Percentiles rank a stretch among this genome's conserved stretches.
These are phyloP conservation scores for Pelecanoides urinatrix DNA, from an alignment of 2,113 vertebrate species.

Conservation along the genomic window DNA sequence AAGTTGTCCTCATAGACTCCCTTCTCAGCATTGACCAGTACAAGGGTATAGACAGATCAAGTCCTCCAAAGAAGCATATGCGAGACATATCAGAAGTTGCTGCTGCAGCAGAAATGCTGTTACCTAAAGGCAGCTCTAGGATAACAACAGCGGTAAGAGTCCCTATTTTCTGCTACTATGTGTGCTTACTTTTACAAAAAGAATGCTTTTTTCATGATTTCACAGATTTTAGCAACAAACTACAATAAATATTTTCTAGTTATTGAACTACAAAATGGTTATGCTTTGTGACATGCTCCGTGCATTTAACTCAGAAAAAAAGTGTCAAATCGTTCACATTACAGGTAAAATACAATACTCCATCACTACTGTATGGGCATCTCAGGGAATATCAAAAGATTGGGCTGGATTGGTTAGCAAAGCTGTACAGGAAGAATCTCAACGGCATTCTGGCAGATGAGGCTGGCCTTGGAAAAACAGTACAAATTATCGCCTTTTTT, in stretches of 20 bases:
- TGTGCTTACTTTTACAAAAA: neutral
- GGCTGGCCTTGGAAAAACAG: conserved; percentile 86
- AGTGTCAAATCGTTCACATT: neutral
- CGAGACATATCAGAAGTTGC: conserved; percentile 89
- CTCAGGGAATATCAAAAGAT: conserved; percentile 92
- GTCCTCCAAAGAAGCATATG: conserved; percentile 74
- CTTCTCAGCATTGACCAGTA: conserved; percentile 87
- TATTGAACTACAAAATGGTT: neutral
- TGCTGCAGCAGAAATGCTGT: conserved; percentile 83
- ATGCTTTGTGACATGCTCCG: neutral
- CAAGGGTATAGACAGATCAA: conserved; percentile 74
- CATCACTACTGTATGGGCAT: conserved; percentile 81
- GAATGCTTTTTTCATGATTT: neutral
- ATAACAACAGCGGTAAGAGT: conserved; percentile 80
- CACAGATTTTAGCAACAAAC: neutral
- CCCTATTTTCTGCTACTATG: neutral
- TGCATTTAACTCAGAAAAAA: neutral
- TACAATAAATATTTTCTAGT: neutral
- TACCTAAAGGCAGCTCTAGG: conserved; percentile 88
- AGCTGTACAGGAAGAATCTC: conserved; percentile 86
- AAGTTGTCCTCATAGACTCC: conserved; percentile 87
- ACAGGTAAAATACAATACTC: conserved; percentile 78
- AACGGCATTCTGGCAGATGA: conserved; percentile 92
- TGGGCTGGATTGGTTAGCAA: conserved; percentile 88
- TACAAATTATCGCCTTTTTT: conserved; percentile 92